phyloP scores from a whole-genome alignment of 2,797 vertebrate species.

The Betta splendens region DNA sequence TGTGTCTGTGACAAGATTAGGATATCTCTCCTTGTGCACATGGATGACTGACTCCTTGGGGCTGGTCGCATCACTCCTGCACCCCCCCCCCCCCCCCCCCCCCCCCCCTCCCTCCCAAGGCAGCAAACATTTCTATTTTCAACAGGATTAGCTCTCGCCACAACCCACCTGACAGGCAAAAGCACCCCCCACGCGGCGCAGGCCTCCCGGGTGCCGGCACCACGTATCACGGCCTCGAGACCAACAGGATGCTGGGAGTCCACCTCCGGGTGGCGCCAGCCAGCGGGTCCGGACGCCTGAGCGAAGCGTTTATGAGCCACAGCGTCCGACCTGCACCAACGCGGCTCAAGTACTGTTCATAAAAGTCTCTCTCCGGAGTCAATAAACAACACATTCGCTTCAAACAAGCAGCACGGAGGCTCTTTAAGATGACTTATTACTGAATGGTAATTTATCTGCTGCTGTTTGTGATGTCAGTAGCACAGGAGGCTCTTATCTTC shows the following conservation, averaged over 20 bases:
- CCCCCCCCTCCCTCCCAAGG: conserved; percentile 49
- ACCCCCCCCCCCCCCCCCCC: conserved; percentile 46
- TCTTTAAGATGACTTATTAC: conserved; percentile 12
- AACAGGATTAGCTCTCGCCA: conserved; percentile 74
- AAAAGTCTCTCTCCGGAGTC: background rate
- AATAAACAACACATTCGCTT: conserved; percentile 9
- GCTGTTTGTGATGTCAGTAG: conserved; percentile 1
- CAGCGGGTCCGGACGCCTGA: no score
- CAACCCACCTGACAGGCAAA: conserved; percentile 71
- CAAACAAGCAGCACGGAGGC: background rate
- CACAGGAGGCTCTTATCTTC: conserved; percentile 26
- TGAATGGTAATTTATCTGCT: conserved; percentile 2
- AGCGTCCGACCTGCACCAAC: conserved; percentile 2
- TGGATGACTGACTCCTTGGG: conserved; percentile 77
- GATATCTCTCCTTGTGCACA: conserved; percentile 76
- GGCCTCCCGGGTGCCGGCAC: conserved; percentile 35
- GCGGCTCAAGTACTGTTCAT: no score
- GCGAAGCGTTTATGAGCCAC: conserved; percentile 14
- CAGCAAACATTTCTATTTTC: conserved; percentile 76
- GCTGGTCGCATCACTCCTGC: conserved; percentile 48
- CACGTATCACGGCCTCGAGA: conserved; percentile 51
- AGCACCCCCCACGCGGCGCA: conserved; percentile 50
- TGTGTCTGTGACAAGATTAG: conserved; percentile 76
- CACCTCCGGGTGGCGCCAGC: conserved; percentile 44
- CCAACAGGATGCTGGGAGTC: conserved; percentile 59